Evolutionary conservation across 1,140 invertebrate genomes (phyloP).

Genomic region (Drosophila lowei): DNA sequence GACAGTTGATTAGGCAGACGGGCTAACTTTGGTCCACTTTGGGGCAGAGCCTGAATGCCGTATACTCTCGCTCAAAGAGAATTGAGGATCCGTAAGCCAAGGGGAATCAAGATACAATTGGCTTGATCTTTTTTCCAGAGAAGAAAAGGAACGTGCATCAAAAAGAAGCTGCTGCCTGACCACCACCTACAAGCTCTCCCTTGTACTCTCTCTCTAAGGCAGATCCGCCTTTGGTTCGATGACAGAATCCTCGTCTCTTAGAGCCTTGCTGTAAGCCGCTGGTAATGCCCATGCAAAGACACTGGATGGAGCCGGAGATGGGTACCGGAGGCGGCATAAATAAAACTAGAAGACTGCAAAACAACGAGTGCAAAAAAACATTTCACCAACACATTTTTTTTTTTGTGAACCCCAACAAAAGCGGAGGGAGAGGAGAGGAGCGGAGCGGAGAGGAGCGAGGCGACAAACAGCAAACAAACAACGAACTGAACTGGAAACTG

Average conservation of each 20-base stretch:
- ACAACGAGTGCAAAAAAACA: slow-evolving; percentile 67
- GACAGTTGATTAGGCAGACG: slow-evolving; percentile 63
- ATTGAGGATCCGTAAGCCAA: no score
- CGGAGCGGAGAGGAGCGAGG: slow-evolving; percentile 1
- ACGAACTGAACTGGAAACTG: slow-evolving; percentile 45
- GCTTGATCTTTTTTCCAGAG: no score
- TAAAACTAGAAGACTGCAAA: slow-evolving; percentile 54
- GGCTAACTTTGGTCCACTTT: slow-evolving; percentile 14
- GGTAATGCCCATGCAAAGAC: no score
- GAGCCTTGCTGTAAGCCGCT: neutral
- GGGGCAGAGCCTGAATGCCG: no score
- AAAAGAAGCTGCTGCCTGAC: no score
- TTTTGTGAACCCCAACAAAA: slow-evolving; percentile 16
- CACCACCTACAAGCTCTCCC: no score
- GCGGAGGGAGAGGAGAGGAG: neutral
- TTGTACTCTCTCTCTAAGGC: no score
- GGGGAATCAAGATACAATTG: no score
- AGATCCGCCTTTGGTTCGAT: no score
- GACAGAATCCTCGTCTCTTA: neutral
- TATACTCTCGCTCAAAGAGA: neutral
- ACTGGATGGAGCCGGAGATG: neutral
- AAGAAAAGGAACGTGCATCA: no score
- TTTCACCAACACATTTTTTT: slow-evolving; percentile 40
- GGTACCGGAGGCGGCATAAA: slow-evolving; percentile 23
- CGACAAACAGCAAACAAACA: slow-evolving; percentile 55